Base-by-base conservation (phyloP, 2,113 vertebrate species). In the Corydoras sp. region DNA sequence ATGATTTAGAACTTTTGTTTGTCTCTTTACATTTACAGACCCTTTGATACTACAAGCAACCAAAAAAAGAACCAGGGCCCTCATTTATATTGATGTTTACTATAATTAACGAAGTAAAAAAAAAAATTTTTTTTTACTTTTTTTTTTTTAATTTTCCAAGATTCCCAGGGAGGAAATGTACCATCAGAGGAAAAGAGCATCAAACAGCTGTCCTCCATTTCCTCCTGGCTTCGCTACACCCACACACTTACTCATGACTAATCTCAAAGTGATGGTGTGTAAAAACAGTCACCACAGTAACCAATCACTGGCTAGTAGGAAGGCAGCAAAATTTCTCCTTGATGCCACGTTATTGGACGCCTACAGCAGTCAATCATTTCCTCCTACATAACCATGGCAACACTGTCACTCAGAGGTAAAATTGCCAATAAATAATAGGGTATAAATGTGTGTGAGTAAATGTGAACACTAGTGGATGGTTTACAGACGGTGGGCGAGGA, bases 101-200 rank as follows among this genome's bases (percentile, higher is more conserved):
- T 50, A 50, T 50, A 50, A 11, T 50, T 50, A 50, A 50, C 1
- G 7, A 9, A 50, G 49, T 50, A 9, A 7, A 50, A 50, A 50
- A 50, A 11, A 50, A 50, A n/a, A n/a, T n/a, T n/a, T n/a, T 24
- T 24, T 1, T 24, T 24, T 24, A 76, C 94, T 86, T 14, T 53
- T 53, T 14, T 53, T 10, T 53, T 53, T 53, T 14, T 53, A 53
- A 53, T 53, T 14, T 53, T 3, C 51, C 35, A 43, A 43, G 4
- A 43, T 43, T 4, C 35, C 4, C 35, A 43, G 35, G 4, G 35
- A 43, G 35, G 35, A 43, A 43, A 43, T 43, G 2, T 53, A 11
- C 43, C 15, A 53, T 51, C 13, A 69, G 7, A 31, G 13, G 50
- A 3, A 31, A 0, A 62, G 49, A 49, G 56, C 50, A 10, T 18